phyloP scores from a whole-genome alignment of 2,888 invertebrate species.

The Lithophane socia region DNA sequence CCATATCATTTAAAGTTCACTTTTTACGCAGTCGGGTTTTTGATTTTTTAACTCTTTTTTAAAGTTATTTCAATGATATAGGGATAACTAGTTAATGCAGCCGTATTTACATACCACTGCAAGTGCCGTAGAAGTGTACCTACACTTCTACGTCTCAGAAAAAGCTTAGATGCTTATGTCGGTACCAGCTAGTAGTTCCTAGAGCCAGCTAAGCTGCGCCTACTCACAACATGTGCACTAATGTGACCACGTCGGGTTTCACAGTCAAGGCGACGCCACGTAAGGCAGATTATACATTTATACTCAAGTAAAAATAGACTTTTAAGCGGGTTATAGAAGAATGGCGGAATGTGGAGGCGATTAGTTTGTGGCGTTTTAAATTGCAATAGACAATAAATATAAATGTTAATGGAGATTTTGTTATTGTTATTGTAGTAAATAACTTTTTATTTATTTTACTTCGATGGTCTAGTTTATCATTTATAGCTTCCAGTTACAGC shows the following conservation, averaged over 20 bases:
- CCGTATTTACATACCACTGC: not conserved
- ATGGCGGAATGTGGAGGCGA: constrained; percentile 2
- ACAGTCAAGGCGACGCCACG: constrained; percentile 68
- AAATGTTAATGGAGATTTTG: too few relatives aligned
- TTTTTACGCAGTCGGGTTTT: too few relatives aligned
- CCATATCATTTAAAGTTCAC: too few relatives aligned
- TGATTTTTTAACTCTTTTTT: not conserved
- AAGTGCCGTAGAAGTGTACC: too few relatives aligned
- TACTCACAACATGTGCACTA: constrained; percentile 34
- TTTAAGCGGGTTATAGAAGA: constrained; percentile 35
- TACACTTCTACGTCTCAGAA: not conserved
- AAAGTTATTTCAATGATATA: not conserved
- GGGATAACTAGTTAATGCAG: not conserved
- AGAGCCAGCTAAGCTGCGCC: constrained; percentile 20
- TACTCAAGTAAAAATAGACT: constrained; percentile 39
- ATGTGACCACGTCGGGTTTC: constrained; percentile 71
- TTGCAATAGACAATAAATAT: too few relatives aligned
- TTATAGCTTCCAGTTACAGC: too few relatives aligned
- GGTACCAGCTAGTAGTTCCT: not conserved
- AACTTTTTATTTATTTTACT: too few relatives aligned
- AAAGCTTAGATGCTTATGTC: not conserved
- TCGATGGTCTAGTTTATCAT: too few relatives aligned
- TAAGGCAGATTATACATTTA: constrained; percentile 50
- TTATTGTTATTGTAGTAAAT: too few relatives aligned
- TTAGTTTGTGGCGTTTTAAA: not conserved